These are phyloP conservation scores for Paedocypris micromegethes DNA, from an alignment of 2,797 vertebrate species.

Conservation along the genomic window DNA sequence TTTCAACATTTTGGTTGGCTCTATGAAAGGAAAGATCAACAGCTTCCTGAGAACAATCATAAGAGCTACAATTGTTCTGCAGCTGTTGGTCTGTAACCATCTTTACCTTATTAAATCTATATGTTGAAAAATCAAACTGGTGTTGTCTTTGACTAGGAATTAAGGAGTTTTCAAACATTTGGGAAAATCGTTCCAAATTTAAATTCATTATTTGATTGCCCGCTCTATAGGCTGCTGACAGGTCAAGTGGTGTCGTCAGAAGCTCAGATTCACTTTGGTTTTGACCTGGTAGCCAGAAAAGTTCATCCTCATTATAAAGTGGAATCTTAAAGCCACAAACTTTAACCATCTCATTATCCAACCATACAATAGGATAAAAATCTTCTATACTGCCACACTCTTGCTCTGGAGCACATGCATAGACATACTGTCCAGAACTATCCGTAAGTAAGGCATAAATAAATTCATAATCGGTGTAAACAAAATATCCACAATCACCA, in stretches of 20 bases:
- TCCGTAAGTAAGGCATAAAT: constrained; percentile 93
- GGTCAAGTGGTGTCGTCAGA: constrained; percentile 81
- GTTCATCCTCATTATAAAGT: constrained; percentile 80
- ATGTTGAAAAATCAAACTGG: constrained; percentile 78
- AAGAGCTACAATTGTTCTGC: constrained; percentile 50
- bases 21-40: constrained; percentile 77
- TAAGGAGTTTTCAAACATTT: constrained; percentile 84
- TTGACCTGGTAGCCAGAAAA: constrained; percentile 81
- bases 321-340: constrained; percentile 89
- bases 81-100: constrained; percentile 69
- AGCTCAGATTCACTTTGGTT: constrained; percentile 66
- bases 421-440: constrained; percentile 83
- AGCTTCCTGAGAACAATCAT: constrained; percentile 61
- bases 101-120: constrained; percentile 81
- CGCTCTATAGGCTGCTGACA: constrained; percentile 82
- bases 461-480: constrained; percentile 88
- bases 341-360: constrained; percentile 75
- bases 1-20: constrained; percentile 46
- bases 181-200: constrained; percentile 83
- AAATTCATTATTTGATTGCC: constrained; percentile 84
- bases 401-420: constrained; percentile 78
- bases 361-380: constrained; percentile 64
- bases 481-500: constrained; percentile 89
- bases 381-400: constrained; percentile 68
- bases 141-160: constrained; percentile 72